phyloP scores from a whole-genome alignment of 1,140 invertebrate genomes.

The Brachionus koreanus region DNA sequence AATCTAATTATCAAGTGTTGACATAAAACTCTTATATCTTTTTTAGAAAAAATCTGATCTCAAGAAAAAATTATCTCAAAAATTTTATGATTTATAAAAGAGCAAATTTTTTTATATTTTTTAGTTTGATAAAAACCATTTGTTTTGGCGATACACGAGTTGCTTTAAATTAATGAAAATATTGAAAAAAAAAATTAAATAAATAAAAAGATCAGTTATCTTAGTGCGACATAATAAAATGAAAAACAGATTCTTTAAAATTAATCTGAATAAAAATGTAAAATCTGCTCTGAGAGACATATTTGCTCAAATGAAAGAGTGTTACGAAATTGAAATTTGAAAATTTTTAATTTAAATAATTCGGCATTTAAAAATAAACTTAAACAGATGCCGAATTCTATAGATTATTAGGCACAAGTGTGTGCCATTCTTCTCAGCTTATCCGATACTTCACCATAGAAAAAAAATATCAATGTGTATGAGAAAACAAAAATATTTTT shows the following conservation, averaged over 20 bases:
- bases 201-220: background rate
- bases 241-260: background rate
- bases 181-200: background rate
- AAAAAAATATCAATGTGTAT: background rate
- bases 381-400: background rate
- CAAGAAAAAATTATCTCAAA: background rate
- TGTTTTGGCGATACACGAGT: background rate
- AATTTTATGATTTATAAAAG: background rate
- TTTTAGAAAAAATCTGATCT: background rate
- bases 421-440: background rate
- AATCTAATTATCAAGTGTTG: background rate
- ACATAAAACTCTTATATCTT: background rate
- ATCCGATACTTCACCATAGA: background rate
- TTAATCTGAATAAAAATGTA: background rate
- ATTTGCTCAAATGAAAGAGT: background rate
- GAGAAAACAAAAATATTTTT: background rate
- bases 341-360: background rate
- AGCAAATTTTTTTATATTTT: background rate
- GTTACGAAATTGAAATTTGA: background rate
- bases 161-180: background rate
- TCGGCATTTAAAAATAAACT: slow-evolving; percentile 8
- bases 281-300: background rate
- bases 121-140: background rate
- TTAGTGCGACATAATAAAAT: background rate
- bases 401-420: background rate